These are phyloP conservation scores for Phortica variegata DNA, from an alignment of 1,140 invertebrate species.

Conservation along the genomic window DNA sequence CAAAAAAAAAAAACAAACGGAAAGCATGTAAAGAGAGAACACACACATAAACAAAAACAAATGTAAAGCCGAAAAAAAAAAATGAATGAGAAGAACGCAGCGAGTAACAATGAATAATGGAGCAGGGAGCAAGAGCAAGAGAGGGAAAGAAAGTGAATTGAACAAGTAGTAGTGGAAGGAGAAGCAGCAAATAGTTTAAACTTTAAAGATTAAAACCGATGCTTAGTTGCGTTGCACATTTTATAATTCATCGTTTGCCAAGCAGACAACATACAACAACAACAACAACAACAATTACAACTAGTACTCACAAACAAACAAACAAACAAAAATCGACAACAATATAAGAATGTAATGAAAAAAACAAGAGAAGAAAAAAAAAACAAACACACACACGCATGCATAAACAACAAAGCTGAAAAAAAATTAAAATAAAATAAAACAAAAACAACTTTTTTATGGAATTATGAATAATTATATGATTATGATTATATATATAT, in stretches of 20 bases:
- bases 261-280: conserved; percentile 38
- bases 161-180: too few relatives aligned
- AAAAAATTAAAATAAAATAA: too few relatives aligned
- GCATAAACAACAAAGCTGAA: too few relatives aligned
- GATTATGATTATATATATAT: too few relatives aligned
- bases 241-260: conserved; percentile 52
- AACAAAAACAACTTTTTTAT: too few relatives aligned
- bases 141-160: too few relatives aligned
- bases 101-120: conserved; percentile 1
- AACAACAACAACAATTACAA: conserved; percentile 20
- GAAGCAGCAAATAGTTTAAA: too few relatives aligned
- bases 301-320: conserved; percentile 16
- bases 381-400: too few relatives aligned
- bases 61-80: conserved; percentile 23
- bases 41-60: conserved; percentile 45
- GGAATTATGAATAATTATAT: too few relatives aligned
- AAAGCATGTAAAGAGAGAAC: too few relatives aligned
- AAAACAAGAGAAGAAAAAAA: too few relatives aligned
- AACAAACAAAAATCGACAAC: conserved; percentile 13
- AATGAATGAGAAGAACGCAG: conserved; percentile 17
- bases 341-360: conserved; percentile 12
- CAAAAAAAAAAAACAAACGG: conserved; percentile 43
- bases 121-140: conserved; percentile 17
- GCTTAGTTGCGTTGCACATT: conserved; percentile 54
- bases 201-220: conserved; percentile 38